Conservation (phyloP, 1,140 invertebrate species). For the Zaprionus nigranus region DNA sequence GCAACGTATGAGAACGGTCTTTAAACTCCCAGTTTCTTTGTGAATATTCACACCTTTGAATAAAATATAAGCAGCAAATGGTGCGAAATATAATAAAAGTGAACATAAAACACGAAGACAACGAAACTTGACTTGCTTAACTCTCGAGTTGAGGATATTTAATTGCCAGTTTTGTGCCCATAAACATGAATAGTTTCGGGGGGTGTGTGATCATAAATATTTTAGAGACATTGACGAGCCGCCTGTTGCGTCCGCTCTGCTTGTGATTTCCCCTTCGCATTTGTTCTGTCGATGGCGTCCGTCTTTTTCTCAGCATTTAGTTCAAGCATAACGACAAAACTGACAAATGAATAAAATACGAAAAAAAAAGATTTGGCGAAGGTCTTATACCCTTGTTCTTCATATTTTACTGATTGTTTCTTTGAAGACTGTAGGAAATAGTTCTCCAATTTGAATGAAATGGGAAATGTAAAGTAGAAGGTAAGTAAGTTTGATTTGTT, state of each 20-base stretch:
- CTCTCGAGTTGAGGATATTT: slow-evolving; percentile 7
- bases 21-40: background rate
- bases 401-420: no score
- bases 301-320: slow-evolving; percentile 12
- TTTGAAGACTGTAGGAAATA: no score
- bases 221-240: slow-evolving; percentile 7
- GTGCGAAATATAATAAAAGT: slow-evolving; percentile 7
- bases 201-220: background rate
- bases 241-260: background rate
- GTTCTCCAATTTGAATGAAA: no score
- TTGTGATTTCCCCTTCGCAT: background rate
- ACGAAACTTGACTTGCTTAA: slow-evolving; percentile 1
- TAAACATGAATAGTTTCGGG: slow-evolving; percentile 6
- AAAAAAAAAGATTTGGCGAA: no score
- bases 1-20: background rate
- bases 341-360: slow-evolving; percentile 51
- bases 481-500: no score
- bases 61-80: slow-evolving; percentile 2
- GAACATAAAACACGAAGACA: background rate
- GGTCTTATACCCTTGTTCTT: no score
- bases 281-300: background rate
- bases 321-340: slow-evolving; percentile 42
- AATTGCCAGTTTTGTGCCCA: slow-evolving; percentile 7
- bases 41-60: background rate
- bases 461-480: no score